Percentiles rank a stretch among this genome's conserved stretches.
Conservation (phyloP, 2,113 vertebrate species). For the Tachysurus fulvidraco region DNA sequence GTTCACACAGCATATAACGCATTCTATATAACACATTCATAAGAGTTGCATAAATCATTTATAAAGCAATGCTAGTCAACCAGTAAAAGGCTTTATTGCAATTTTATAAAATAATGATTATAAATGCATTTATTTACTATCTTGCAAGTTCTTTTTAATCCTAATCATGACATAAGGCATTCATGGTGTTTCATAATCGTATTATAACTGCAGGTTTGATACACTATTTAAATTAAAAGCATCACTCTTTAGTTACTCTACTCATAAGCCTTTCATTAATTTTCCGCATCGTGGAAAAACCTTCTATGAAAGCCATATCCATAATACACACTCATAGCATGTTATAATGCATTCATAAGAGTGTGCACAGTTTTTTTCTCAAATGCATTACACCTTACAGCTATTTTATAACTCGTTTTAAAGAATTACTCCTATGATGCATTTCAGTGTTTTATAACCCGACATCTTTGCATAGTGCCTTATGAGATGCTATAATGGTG, state of each 20-base stretch:
- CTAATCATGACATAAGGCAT: background rate
- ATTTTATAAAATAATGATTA: background rate
- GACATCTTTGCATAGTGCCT: background rate
- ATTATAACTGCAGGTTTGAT: background rate
- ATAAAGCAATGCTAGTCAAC: background rate
- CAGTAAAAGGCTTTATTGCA: background rate
- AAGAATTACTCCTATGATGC: background rate
- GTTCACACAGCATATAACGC: background rate
- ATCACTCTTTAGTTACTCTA: background rate
- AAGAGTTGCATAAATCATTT: background rate
- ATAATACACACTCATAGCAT: background rate
- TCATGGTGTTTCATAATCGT: background rate
- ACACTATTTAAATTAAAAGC: background rate
- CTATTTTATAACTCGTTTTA: background rate
- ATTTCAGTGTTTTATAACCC: background rate
- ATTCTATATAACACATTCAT: background rate
- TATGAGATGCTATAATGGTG: background rate
- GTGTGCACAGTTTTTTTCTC: no score
- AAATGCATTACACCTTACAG: background rate
- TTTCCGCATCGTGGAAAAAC: background rate
- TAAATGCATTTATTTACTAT: background rate
- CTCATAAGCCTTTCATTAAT: background rate
- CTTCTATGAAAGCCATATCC: background rate
- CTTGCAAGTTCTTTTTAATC: background rate
- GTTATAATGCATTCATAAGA: conserved; percentile 1